Evolutionary conservation across 1,140 invertebrate genomes (phyloP).

Genomic region (Ips typographus): DNA sequence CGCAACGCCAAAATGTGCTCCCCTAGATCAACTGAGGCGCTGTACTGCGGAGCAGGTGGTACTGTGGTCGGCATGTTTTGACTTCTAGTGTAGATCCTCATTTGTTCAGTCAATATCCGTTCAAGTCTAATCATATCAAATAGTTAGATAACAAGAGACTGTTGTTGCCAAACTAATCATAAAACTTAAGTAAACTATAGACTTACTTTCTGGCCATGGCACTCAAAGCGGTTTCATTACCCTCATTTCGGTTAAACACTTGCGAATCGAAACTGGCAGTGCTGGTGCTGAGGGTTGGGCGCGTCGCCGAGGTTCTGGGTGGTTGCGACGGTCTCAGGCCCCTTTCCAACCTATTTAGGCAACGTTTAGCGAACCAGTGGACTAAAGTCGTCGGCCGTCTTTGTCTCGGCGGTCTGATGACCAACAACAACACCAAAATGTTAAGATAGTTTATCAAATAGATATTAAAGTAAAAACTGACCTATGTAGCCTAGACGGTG

Average conservation of each 20-base stretch:
- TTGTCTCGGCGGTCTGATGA: slow-evolving; percentile 28
- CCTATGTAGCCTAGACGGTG: slow-evolving; percentile 43
- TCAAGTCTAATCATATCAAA: slow-evolving; percentile 24
- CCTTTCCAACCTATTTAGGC: slow-evolving; percentile 16
- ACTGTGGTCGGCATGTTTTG: not conserved
- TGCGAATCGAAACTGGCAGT: not conserved
- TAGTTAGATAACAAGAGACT: not conserved
- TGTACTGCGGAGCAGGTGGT: not conserved
- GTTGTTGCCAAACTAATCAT: not conserved
- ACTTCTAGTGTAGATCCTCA: slow-evolving; percentile 28
- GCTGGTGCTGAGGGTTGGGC: not conserved
- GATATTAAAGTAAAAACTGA: not conserved
- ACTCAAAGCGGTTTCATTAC: not conserved
- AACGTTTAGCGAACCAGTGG: slow-evolving; percentile 40
- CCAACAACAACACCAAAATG: not conserved
- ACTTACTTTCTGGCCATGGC: not conserved
- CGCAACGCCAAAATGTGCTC: slow-evolving; percentile 44
- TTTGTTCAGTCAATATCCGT: slow-evolving; percentile 32
- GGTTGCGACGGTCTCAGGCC: slow-evolving; percentile 5
- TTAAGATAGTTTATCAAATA: slow-evolving; percentile 4
- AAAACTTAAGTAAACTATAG: not conserved
- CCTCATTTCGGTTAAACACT: not conserved
- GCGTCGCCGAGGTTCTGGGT: not conserved
- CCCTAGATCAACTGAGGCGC: slow-evolving; percentile 39
- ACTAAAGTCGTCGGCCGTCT: slow-evolving; percentile 34